Percentiles rank a stretch among this genome's conserved stretches.
phyloP scores from a whole-genome alignment of 1,140 invertebrate genomes.

The Asbolus verrucosus region DNA sequence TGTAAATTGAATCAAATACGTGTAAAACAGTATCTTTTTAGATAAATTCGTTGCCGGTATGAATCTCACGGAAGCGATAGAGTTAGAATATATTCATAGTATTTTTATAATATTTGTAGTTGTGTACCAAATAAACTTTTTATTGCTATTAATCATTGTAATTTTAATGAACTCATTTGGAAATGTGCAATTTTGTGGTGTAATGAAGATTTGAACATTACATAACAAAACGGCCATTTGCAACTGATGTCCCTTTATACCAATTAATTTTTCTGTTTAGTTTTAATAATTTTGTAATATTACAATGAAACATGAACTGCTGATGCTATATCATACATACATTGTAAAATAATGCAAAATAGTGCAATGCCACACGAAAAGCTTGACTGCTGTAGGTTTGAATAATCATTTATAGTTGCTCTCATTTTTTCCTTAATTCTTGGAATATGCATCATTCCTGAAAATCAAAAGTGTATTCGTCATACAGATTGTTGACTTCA shows the following conservation, averaged over 20 bases:
- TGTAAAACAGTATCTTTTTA: neutral
- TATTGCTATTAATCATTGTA: slow-evolving; percentile 18
- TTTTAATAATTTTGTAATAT: neutral
- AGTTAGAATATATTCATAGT: slow-evolving; percentile 15
- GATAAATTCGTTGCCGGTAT: slow-evolving; percentile 2
- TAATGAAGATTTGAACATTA: too few relatives aligned
- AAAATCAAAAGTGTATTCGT: slow-evolving; percentile 5
- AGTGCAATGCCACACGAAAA: slow-evolving; percentile 28
- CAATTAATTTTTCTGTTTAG: too few relatives aligned
- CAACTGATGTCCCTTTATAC: too few relatives aligned
- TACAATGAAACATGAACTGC: neutral
- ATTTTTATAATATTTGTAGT: slow-evolving; percentile 32
- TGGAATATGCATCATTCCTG: neutral
- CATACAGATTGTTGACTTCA: too few relatives aligned
- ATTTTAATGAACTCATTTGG: neutral
- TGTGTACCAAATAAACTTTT: slow-evolving; percentile 22
- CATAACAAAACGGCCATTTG: too few relatives aligned
- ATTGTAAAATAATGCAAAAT: slow-evolving; percentile 32
- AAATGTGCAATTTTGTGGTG: too few relatives aligned
- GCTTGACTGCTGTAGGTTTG: slow-evolving; percentile 25
- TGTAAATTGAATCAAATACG: too few relatives aligned
- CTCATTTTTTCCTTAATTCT: neutral
- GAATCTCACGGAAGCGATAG: slow-evolving; percentile 12
- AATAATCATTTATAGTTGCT: slow-evolving; percentile 9
- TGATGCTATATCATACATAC: slow-evolving; percentile 20